phyloP scores from a whole-genome alignment of 1,140 invertebrate species.

The Bombus ignitus region DNA sequence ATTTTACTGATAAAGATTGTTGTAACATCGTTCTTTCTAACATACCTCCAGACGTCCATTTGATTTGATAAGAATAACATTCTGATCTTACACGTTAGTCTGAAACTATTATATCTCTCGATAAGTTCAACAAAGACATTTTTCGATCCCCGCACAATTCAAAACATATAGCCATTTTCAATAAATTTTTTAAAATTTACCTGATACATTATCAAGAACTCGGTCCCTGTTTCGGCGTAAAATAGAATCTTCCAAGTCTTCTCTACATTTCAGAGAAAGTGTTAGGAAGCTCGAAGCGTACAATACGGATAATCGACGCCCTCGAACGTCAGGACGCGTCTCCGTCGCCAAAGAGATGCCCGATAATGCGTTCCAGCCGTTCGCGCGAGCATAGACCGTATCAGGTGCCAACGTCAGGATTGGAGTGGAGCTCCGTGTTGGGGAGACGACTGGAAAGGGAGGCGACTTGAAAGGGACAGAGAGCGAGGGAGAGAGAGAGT shows the following conservation, averaged over 20 bases:
- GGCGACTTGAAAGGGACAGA: background rate
- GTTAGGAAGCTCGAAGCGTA: background rate
- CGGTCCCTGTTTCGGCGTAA: too few relatives aligned
- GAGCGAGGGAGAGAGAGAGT: slow-evolving; percentile 31
- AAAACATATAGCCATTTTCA: too few relatives aligned
- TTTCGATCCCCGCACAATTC: too few relatives aligned
- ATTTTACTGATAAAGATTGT: too few relatives aligned
- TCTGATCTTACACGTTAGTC: too few relatives aligned
- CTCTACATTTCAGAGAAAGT: slow-evolving; percentile 4
- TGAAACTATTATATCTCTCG: too few relatives aligned
- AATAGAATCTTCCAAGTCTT: background rate
- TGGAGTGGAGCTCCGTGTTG: slow-evolving; percentile 35
- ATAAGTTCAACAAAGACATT: too few relatives aligned
- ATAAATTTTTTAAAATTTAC: background rate
- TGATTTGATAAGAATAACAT: too few relatives aligned
- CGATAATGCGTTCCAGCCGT: slow-evolving; percentile 46
- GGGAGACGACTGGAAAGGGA: slow-evolving; percentile 26
- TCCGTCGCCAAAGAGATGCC: slow-evolving; percentile 35
- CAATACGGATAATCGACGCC: slow-evolving; percentile 11
- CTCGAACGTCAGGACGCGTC: slow-evolving; percentile 15
- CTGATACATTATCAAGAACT: background rate
- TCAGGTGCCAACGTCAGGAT: slow-evolving; percentile 59
- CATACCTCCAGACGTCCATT: too few relatives aligned
- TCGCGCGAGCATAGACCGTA: slow-evolving; percentile 39
- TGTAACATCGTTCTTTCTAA: too few relatives aligned